Base-by-base conservation (phyloP, 2,888 invertebrate species). In the Formica aserva region DNA sequence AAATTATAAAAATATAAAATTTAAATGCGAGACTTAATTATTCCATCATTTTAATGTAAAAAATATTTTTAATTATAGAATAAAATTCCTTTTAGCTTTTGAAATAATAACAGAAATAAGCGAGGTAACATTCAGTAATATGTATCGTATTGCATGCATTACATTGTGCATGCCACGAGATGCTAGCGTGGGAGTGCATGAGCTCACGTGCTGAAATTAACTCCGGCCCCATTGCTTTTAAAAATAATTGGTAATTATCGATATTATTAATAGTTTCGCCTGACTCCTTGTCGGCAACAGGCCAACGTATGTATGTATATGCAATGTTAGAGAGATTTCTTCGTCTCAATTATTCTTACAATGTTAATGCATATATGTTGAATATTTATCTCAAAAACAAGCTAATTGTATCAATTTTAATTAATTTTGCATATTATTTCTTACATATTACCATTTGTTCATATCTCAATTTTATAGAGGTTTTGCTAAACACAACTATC, bases 151-250 rank as follows among this genome's bases (percentile, higher is more conserved):
- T 48, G 26, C 76, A 8, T 55, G 13, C 29, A 38, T 52, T 41
- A 82, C 85, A 88, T 89, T 90, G 87, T 90, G 85, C 84, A 84
- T 76, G 83, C 74, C 35, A 29, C 82, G 78, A 78, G 82, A 84
- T 35, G 15, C 67, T 71, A 52, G 84, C 86, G 87, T 87, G 83
- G 89, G 90, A 85, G 89, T 84, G 85, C 86, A 74, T 91, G 92
- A 92, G 90, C 92, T 92, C 92, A 91, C 87, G 86, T 77, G 86
- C 91, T 89, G 87, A 91, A 92, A 89, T 91, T 90, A 92, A 92
- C 91, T 85, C 83, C 60, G 82, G 78, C 83, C 81, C 80, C 85
- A 69, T 81, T 85, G 85, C 87, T 87, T 90, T 90, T 90, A 90
- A 91, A 90, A 88, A 87, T 88, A 91, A 89, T 91, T 91, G 87